Conservation (phyloP, 2,113 vertebrate genomes). For the Sphyrna mokarran region DNA sequence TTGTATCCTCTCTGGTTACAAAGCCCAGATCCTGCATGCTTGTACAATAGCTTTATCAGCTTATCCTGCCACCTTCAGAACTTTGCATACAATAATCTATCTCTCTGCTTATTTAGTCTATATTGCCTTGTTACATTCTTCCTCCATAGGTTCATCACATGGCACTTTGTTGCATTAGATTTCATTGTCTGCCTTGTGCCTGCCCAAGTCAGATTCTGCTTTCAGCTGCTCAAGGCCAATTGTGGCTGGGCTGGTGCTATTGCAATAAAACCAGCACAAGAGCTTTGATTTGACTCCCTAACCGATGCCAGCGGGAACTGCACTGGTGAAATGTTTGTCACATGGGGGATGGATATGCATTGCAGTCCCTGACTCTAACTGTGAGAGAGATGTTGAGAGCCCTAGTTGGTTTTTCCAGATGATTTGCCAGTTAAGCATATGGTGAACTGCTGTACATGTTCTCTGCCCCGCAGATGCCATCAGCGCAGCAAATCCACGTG, state of each 20-base stretch:
- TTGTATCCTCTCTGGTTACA: not conserved
- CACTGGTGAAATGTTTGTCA: not conserved
- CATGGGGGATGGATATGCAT: not conserved
- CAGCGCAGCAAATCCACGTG: constrained; percentile 81
- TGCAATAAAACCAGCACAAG: not conserved
- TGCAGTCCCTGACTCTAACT: not conserved
- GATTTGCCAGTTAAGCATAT: not conserved
- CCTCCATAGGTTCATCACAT: not conserved
- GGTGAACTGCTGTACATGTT: accelerated
- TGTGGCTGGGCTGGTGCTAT: not conserved
- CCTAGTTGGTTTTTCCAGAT: not conserved
- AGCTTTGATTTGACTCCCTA: not conserved
- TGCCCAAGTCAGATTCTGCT: not conserved
- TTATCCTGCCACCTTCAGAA: not conserved
- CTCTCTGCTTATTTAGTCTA: not conserved
- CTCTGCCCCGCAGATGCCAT: constrained; percentile 74
- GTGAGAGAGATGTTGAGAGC: not conserved
- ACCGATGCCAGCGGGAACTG: not conserved
- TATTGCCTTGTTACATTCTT: not conserved
- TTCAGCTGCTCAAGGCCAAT: not conserved
- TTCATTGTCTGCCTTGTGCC: not conserved
- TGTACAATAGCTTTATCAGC: not conserved
- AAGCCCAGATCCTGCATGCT: not conserved
- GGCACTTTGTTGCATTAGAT: not conserved
- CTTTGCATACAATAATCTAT: not conserved